Base-by-base conservation (phyloP, 30 jellyfish, hydroid and myxozoan genomes). In the Mastigias papua region DNA sequence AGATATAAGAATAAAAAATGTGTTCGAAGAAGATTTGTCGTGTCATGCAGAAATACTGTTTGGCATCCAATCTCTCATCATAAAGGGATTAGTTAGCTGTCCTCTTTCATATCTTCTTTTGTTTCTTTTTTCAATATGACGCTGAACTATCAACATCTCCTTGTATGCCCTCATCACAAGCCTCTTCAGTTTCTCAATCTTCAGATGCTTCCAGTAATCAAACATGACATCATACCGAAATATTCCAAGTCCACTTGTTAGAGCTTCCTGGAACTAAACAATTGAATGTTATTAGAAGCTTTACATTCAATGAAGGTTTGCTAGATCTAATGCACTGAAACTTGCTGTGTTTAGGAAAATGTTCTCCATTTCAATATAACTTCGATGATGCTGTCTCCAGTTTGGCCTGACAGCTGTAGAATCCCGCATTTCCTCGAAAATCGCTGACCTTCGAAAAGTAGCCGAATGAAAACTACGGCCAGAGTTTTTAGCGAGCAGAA, bases 41-140 rank as follows among this genome's bases (percentile, higher is more conserved):
- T n/a, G n/a, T 81, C 66, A 92, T 42, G 97, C 80, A 31, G 81
- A 94, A 6, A 92, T 81, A 79, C 98, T 92, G 92, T 92, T 92
- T 26, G 98, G 94, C 37, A 92, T 58, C 91, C 93, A 92, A 32
- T 68, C 89, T 30, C 97, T 97, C 26, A 63, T 84, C 89, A 92
- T 71, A 86, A 62, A 86, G 48, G 94, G 98, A 68, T 92, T 76
- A 19, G 98, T 84, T 29, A 87, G 33, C 37, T 86, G 86, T 2
- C 94, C 97, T 15, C 48, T 63, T 34, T 61, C 49, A 30, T 25
- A 37, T 65, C 98, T 77, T 61, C 75, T 54, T 58, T 32, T 32
- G 37, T 92, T 87, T 75, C 91, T 73, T 26, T 20, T 48, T 1
- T 78, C 88, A 50, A 92, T 28, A 35, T 26, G 50, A 26, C 79